Conservation (phyloP, 1,140 invertebrate species). For the Calycopis cecrops region DNA sequence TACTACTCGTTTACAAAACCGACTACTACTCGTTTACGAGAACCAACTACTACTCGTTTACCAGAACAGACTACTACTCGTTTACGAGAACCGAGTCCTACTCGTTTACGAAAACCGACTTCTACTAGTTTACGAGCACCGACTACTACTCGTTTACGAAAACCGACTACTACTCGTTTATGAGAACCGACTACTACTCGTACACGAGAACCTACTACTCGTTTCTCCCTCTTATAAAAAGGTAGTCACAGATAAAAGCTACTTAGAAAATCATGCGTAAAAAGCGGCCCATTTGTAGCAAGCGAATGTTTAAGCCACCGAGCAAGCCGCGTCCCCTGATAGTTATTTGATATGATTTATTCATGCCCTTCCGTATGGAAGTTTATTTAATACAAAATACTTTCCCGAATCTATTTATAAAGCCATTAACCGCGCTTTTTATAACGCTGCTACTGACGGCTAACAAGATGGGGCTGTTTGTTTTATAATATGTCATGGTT, state of each 20-base stretch:
- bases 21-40: no score
- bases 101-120: no score
- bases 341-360: conserved; percentile 72
- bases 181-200: no score
- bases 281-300: not conserved
- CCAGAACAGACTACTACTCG: no score
- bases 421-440: conserved; percentile 44
- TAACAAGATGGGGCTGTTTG: conserved; percentile 14
- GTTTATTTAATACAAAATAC: conserved; percentile 69
- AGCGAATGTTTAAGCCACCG: conserved; percentile 4
- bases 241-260: conserved; percentile 10
- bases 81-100: no score
- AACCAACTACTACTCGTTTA: no score
- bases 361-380: conserved; percentile 62
- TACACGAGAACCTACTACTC: no score
- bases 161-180: no score
- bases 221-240: no score
- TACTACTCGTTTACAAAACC: no score
- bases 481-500: not conserved
- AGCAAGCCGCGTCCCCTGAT: conserved; percentile 50
- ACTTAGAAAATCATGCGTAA: not conserved
- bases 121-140: no score
- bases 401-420: conserved; percentile 68
- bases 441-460: conserved; percentile 15
- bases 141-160: no score